Evolutionary conservation across 53 echinoderm and acorn worm species (phyloP).

Genomic region (Apostichopus leukothele): DNA sequence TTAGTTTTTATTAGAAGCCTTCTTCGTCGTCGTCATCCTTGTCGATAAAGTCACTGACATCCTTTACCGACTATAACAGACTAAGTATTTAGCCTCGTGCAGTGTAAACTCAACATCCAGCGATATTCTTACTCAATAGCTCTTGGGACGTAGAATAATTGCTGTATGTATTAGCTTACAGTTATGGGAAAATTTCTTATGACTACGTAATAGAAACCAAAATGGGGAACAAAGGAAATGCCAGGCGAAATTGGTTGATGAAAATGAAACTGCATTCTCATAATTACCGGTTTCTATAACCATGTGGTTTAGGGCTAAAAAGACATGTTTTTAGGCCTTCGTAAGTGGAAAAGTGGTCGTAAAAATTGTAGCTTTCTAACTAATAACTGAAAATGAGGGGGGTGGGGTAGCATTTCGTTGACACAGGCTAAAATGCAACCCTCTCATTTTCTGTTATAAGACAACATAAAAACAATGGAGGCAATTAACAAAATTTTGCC

Average conservation of each 20-base stretch:
- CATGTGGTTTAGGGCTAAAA: not conserved
- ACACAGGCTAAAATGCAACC: too few species aligned
- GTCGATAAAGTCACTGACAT: too few species aligned
- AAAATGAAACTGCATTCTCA: conserved; percentile 2
- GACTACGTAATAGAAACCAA: conserved; percentile 14
- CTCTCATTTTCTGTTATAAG: too few species aligned
- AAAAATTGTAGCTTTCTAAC: not conserved
- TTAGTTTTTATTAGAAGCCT: too few species aligned
- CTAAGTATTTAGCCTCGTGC: too few species aligned
- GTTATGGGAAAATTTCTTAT: conserved; percentile 14
- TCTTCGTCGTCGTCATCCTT: too few species aligned
- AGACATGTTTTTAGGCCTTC: not conserved
- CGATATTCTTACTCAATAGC: not conserved
- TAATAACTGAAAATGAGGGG: not conserved
- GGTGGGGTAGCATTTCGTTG: too few species aligned
- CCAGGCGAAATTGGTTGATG: conserved; percentile 4
- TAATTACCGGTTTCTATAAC: not conserved
- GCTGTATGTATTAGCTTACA: conserved; percentile 14
- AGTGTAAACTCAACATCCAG: not conserved
- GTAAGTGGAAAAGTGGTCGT: conserved; percentile 15
- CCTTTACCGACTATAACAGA: too few species aligned
- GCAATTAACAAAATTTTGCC: too few species aligned
- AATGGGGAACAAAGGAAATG: not conserved
- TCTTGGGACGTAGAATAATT: not conserved
- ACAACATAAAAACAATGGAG: too few species aligned